These are phyloP conservation scores for Dendrocincla tyrannina DNA, from an alignment of 2,797 vertebrate genomes.

Conservation along the genomic window DNA sequence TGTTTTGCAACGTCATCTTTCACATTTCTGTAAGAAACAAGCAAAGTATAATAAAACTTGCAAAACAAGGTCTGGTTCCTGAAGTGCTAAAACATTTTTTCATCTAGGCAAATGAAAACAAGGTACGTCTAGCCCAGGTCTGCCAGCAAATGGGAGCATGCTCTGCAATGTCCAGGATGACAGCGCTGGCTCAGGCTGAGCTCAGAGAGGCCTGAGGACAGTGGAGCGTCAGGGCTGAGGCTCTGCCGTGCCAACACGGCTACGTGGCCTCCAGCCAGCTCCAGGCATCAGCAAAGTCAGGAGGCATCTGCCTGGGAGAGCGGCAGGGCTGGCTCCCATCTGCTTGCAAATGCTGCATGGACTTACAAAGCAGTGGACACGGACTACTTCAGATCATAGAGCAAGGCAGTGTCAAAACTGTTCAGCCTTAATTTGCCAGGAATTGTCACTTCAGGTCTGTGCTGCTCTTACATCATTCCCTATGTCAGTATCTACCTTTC, in stretches of 20 bases:
- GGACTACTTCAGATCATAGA: background rate
- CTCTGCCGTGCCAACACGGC: fast-evolving
- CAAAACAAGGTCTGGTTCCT: background rate
- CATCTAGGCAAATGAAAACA: background rate
- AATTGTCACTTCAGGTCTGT: background rate
- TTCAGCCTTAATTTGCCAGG: background rate
- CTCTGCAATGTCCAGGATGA: background rate
- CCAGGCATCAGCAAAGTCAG: background rate
- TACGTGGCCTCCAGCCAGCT: background rate
- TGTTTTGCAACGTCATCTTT: background rate
- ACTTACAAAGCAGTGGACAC: background rate
- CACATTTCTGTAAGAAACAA: background rate
- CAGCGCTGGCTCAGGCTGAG: fast-evolving
- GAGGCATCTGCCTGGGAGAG: background rate
- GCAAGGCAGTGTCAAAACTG: background rate
- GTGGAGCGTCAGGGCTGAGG: background rate
- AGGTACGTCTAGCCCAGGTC: background rate
- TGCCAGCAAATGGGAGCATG: background rate
- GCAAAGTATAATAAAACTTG: background rate
- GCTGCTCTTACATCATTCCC: background rate
- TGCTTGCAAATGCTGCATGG: background rate
- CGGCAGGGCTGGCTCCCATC: background rate
- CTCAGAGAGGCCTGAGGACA: background rate
- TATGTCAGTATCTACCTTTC: background rate
- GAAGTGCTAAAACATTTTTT: background rate